These are phyloP conservation scores for Progne subis DNA, from an alignment of 2,113 vertebrate species.

Conservation along the genomic window DNA sequence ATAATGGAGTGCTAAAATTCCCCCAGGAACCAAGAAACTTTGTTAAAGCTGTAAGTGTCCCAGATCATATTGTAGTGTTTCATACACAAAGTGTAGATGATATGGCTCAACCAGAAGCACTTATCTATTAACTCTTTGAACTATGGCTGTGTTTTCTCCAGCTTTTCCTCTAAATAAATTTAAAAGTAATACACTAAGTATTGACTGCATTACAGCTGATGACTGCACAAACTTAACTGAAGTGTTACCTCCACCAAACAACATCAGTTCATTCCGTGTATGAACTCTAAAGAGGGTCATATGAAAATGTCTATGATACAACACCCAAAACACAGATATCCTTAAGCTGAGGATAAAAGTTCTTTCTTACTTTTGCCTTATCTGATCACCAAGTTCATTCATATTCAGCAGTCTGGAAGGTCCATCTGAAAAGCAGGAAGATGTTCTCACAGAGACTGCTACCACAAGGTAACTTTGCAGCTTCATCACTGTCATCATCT, in stretches of 20 bases:
- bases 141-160: background rate
- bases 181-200: background rate
- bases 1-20: background rate
- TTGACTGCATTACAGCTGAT: background rate
- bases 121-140: background rate
- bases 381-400: background rate
- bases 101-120: background rate
- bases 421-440: background rate
- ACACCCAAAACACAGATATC: background rate
- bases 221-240: background rate
- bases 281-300: background rate
- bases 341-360: background rate
- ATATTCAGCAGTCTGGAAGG: background rate
- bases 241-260: background rate
- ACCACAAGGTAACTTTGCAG: background rate
- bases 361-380: background rate
- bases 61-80: background rate
- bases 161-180: background rate
- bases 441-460: background rate
- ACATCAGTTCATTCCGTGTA: accelerated
- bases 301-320: background rate
- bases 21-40: background rate
- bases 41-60: background rate
- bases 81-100: background rate
- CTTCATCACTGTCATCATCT: background rate